Percentiles rank a stretch among this genome's conserved stretches.
phyloP scores from a whole-genome alignment of 2,113 vertebrate genomes.

The Theropithecus gelada region DNA sequence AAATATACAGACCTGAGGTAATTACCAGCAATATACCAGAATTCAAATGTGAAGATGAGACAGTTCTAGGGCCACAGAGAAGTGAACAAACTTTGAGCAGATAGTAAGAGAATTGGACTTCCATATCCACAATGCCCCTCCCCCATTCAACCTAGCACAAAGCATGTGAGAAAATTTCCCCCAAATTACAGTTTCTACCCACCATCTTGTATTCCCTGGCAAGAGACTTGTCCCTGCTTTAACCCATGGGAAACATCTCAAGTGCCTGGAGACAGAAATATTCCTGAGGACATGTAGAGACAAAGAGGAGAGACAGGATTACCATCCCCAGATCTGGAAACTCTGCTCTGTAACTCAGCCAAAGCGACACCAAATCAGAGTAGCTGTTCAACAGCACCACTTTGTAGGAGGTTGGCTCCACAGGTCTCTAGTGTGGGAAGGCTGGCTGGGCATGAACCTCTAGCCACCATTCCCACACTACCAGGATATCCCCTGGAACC shows the following conservation, averaged over 20 bases:
- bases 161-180: background rate
- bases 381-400: background rate
- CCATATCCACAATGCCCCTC: background rate
- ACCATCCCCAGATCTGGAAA: background rate
- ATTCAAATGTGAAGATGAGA: background rate
- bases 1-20: background rate
- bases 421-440: background rate
- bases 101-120: background rate
- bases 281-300: background rate
- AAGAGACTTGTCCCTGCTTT: background rate
- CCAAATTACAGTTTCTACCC: background rate
- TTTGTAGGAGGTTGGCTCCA: background rate
- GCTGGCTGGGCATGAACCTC: background rate
- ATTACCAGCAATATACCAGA: background rate
- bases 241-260: too few species aligned
- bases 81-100: background rate
- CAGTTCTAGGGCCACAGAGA: background rate
- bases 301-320: background rate
- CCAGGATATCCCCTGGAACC: background rate
- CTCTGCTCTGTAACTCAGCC: background rate
- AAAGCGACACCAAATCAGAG: background rate
- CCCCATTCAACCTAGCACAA: background rate
- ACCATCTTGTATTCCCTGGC: background rate
- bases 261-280: background rate
- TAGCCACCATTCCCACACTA: background rate